Percentiles rank a stretch among this genome's conserved stretches.
These are phyloP conservation scores for Thymallus thymallus DNA, from an alignment of 2,113 vertebrate genomes.

Conservation along the genomic window DNA sequence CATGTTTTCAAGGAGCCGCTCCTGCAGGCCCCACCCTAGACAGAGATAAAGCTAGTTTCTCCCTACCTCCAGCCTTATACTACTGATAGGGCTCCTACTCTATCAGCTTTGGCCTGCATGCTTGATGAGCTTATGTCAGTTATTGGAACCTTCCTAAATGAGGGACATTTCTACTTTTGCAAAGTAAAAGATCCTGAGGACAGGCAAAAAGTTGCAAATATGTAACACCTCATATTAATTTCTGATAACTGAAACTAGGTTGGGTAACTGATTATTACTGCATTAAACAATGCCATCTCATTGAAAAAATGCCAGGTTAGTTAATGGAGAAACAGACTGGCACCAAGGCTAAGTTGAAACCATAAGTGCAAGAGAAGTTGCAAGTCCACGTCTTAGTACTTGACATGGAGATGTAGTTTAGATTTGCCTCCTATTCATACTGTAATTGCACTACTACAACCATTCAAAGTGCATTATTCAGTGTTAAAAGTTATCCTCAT, in stretches of 20 bases:
- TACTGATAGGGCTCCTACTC: neutral
- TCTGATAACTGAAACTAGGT: too few species aligned
- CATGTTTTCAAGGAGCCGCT: constrained; percentile 56
- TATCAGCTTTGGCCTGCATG: constrained; percentile 58
- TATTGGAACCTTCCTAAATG: constrained; percentile 50
- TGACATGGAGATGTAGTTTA: neutral
- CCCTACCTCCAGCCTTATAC: neutral
- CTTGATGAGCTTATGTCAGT: constrained; percentile 58
- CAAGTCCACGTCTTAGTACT: neutral
- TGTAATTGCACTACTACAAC: neutral
- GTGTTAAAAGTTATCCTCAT: neutral
- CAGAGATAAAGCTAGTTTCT: constrained; percentile 59
- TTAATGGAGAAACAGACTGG: too few species aligned
- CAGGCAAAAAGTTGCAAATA: constrained; percentile 13
- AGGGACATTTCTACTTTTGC: constrained; percentile 49
- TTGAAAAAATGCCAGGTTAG: too few species aligned
- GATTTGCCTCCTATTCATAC: neutral
- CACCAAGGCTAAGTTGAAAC: too few species aligned
- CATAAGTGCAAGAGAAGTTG: neutral
- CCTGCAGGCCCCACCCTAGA: constrained; percentile 41
- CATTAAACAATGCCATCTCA: too few species aligned
- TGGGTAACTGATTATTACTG: too few species aligned
- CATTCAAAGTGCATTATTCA: neutral
- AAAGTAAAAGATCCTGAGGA: constrained; percentile 6
- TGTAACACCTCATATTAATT: neutral